These are phyloP conservation scores for Tenodera sinensis DNA, from an alignment of 2,888 invertebrate genomes.

Conservation along the genomic window DNA sequence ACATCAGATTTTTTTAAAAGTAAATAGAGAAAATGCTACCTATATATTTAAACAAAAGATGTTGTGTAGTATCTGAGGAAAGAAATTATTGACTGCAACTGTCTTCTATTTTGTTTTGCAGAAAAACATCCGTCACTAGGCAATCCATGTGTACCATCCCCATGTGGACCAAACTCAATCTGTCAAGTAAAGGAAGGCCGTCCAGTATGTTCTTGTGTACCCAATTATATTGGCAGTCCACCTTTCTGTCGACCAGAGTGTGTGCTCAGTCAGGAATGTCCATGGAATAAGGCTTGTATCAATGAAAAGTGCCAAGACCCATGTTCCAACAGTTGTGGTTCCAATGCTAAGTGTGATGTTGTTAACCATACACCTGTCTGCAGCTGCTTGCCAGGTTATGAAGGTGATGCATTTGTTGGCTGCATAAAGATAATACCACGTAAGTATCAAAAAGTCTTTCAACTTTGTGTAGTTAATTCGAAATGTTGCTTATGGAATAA, in stretches of 20 bases:
- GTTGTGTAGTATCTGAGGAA: background rate
- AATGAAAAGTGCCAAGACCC: constrained; percentile 79
- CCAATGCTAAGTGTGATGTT: constrained; percentile 73
- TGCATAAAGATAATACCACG: constrained; percentile 59
- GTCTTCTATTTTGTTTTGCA: background rate
- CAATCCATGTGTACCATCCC: constrained; percentile 50
- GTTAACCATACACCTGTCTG: constrained; percentile 79
- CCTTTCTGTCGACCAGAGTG: constrained; percentile 82
- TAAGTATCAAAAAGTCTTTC: constrained; percentile 34
- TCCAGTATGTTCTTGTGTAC: constrained; percentile 76
- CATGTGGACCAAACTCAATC: constrained; percentile 78
- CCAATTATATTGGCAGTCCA: constrained; percentile 75
- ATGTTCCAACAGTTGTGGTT: constrained; percentile 73
- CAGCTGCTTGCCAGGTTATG: constrained; percentile 70
- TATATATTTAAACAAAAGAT: background rate
- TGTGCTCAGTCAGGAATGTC: constrained; percentile 77
- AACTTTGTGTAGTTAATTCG: background rate
- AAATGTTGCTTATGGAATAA: background rate
- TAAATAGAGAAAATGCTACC: background rate
- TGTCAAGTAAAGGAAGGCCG: constrained; percentile 76
- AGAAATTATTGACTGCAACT: background rate
- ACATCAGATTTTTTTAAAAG: background rate
- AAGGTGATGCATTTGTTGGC: constrained; percentile 81
- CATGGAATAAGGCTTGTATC: constrained; percentile 72
- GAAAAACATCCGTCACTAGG: constrained; percentile 35